Conservation (phyloP, 1,140 invertebrate species). For the Zaprionus davidi region DNA sequence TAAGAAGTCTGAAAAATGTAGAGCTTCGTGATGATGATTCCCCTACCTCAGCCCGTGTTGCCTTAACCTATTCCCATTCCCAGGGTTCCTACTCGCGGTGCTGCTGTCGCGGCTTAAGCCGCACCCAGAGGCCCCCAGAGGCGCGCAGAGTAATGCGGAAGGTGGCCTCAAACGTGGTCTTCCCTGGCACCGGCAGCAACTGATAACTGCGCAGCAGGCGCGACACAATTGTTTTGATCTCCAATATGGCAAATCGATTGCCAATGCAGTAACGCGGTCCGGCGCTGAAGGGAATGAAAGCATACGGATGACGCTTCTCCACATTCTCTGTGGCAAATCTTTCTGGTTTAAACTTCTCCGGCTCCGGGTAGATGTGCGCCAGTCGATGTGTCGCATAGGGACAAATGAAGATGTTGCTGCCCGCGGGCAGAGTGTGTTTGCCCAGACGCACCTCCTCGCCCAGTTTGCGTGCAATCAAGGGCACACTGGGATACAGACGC, state of each 20-base stretch:
- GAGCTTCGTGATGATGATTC: neutral
- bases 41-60: neutral
- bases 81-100: slow-evolving; percentile 9
- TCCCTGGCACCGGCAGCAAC: slow-evolving; percentile 84
- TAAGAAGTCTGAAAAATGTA: neutral
- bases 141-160: slow-evolving; percentile 86
- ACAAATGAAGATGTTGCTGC: slow-evolving; percentile 84
- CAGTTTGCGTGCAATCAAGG: slow-evolving; percentile 86
- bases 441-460: slow-evolving; percentile 86
- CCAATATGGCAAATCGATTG: slow-evolving; percentile 89
- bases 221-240: slow-evolving; percentile 89
- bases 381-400: slow-evolving; percentile 88
- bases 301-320: slow-evolving; percentile 86
- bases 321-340: slow-evolving; percentile 87
- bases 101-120: slow-evolving; percentile 74
- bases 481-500: slow-evolving; percentile 89
- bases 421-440: slow-evolving; percentile 80
- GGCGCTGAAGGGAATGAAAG: slow-evolving; percentile 89
- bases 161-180: slow-evolving; percentile 84
- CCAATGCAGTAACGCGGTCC: slow-evolving; percentile 86
- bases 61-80: slow-evolving; percentile 5
- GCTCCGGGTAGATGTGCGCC: slow-evolving; percentile 88
- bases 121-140: slow-evolving; percentile 86
- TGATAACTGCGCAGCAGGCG: slow-evolving; percentile 87
- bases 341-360: slow-evolving; percentile 90